Evolutionary conservation across 92 coral and sea anemone genomes (phyloP), one percentile per base, ranked within the genome.

Genomic region (Pocillopora grandis): DNA sequence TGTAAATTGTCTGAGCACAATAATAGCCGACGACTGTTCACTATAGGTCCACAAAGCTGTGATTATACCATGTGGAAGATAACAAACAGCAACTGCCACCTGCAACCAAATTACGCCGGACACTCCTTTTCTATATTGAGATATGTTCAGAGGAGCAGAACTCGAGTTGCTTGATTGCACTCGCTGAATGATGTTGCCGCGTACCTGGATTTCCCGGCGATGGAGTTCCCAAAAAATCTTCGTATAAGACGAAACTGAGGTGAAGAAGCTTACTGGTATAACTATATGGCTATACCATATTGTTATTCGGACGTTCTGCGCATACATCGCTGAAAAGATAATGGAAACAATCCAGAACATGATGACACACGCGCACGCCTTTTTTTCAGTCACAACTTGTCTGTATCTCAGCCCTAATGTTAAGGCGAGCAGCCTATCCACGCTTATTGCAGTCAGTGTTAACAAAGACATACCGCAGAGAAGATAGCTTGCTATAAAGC

Each of bases 391-490:
- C 15, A 84, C 82, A 56, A 60, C 60, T 33, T 84, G 74, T 61
- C 35, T 48, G 81, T 84, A 84, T 31, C 55, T 73, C 63, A 63
- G 70, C 10, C 72, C 73, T 68, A 84, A 19, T 4, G 13, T 2
- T 48, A 84, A 12, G 8, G 80, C 87, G 20, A 84, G 70, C 14
- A 73, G 81, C 16, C 87, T 27, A 23, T 84, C 80, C 21, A 76
- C 73, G 58, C 85, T 69, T 27, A 80, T 80, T 9, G 85, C 68
- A 0, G 77, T 80, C 85, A 70, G 48, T 33, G 77, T 69, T 58
- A 80, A 70, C 85, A 80, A 13, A 2, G 85, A 80, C 76, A 80
- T 52, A 12, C 72, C 72, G 52, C 72, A 78, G 21, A 78, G 18
- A 52, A 49, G 11, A 49, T 78, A 64, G 17, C 72, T 27, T 7